Percentiles rank a stretch among this genome's conserved stretches.
Conservation (phyloP, 2,113 vertebrate species). For the Danionella cerebrum region DNA sequence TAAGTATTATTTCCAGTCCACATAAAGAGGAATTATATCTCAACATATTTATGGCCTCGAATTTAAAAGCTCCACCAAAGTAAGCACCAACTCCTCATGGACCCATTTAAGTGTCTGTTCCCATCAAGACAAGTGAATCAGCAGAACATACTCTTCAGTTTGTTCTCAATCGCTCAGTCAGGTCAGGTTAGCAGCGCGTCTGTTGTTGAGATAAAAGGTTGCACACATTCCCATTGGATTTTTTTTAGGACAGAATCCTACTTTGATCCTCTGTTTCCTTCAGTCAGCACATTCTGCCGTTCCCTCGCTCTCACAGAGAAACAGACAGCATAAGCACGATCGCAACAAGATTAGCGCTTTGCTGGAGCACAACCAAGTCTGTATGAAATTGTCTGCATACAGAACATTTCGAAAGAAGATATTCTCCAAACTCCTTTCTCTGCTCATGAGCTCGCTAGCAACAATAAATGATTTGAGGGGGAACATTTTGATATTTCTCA, state of each 20-base stretch:
- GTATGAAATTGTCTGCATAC: conserved; percentile 21
- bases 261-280: conserved; percentile 28
- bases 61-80: neutral
- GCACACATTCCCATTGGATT: neutral
- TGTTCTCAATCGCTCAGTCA: conserved; percentile 1
- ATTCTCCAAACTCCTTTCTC: neutral
- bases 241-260: conserved; percentile 1
- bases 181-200: neutral
- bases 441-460: conserved; percentile 2
- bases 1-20: neutral
- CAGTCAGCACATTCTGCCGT: conserved; percentile 21
- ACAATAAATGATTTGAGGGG: neutral
- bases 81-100: neutral
- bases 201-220: conserved; percentile 31
- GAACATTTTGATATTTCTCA: conserved; percentile 11
- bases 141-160: conserved; percentile 3
- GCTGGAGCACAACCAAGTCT: conserved; percentile 9
- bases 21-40: neutral
- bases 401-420: conserved; percentile 11
- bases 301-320: neutral
- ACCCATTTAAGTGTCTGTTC: conserved; percentile 13
- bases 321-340: conserved; percentile 10
- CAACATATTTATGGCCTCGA: neutral
- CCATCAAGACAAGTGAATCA: neutral
- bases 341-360: conserved; percentile 24